phyloP scores from a whole-genome alignment of 2,113 vertebrate species.

The Megaleporinus macrocephalus region DNA sequence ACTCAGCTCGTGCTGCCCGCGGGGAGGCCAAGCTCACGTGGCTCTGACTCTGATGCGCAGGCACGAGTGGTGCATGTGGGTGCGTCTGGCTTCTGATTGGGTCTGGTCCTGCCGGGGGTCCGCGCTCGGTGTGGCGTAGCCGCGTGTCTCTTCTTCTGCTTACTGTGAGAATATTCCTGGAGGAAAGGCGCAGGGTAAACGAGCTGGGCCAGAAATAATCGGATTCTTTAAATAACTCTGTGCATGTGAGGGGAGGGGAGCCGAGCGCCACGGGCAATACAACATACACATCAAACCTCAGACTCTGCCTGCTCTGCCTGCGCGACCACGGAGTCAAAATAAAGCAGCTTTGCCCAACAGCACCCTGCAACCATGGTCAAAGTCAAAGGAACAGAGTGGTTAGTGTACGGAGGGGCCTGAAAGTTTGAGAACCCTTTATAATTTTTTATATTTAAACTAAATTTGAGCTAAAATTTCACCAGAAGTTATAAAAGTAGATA shows the following conservation, averaged over 20 bases:
- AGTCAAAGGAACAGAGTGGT: not conserved
- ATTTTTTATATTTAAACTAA: too few relatives aligned
- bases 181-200: conserved; percentile 62
- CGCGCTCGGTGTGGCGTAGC: not conserved
- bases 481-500: too few relatives aligned
- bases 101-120: not conserved
- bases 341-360: not conserved
- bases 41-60: not conserved
- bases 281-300: not conserved
- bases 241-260: conserved; percentile 32
- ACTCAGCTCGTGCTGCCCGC: not conserved
- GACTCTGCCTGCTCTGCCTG: not conserved
- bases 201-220: conserved; percentile 74
- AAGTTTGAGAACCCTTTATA: too few relatives aligned
- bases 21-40: not conserved
- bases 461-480: too few relatives aligned
- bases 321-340: not conserved
- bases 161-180: conserved; percentile 55
- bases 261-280: conserved; percentile 7
- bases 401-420: too few relatives aligned
- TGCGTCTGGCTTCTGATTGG: conserved; percentile 4
- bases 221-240: conserved; percentile 74
- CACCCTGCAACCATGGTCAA: not conserved
- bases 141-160: conserved; percentile 3
- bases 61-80: not conserved